A percentile compares a stretch with the other conserved stretches of the same genome.
Conservation (phyloP, 2,888 invertebrate species). For the Drosophila meridiana region DNA sequence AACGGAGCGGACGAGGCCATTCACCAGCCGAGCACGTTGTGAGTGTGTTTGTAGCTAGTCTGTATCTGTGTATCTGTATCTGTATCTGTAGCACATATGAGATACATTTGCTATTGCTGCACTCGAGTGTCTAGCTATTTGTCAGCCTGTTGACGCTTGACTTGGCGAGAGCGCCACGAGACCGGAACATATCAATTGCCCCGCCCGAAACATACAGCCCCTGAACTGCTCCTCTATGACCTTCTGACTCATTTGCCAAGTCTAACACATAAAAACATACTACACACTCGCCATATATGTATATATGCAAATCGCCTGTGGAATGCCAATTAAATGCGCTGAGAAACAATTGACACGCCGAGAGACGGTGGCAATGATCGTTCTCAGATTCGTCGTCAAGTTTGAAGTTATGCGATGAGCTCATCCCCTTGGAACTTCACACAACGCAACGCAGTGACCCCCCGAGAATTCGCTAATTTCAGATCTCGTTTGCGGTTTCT, state of each 20-base stretch:
- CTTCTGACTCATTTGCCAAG: constrained; percentile 63
- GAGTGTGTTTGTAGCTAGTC: constrained; percentile 17
- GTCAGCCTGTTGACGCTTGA: constrained; percentile 68
- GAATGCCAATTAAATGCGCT: constrained; percentile 47
- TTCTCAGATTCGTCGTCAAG: constrained; percentile 31
- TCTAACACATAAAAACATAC: constrained; percentile 11
- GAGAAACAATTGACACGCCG: constrained; percentile 52
- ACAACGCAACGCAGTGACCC: constrained; percentile 27
- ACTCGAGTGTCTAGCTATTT: constrained; percentile 50
- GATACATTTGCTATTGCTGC: constrained; percentile 28
- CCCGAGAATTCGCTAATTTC: constrained; percentile 40
- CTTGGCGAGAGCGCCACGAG: constrained; percentile 62
- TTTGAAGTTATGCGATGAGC: constrained; percentile 45
- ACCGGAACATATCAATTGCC: constrained; percentile 76
- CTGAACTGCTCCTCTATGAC: constrained; percentile 39
- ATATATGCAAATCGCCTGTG: constrained; percentile 53
- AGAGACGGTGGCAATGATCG: constrained; percentile 18
- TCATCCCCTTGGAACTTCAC: constrained; percentile 34
- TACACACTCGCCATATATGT: not conserved
- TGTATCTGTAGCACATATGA: constrained; percentile 32
- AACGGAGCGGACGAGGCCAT: constrained; percentile 29
- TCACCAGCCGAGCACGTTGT: constrained; percentile 16
- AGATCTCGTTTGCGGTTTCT: constrained; percentile 18
- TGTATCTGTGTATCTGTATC: constrained; percentile 18
- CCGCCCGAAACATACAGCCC: constrained; percentile 16